These are phyloP conservation scores for Bos indicus DNA, from an alignment of 2,113 vertebrate genomes.

Conservation along the genomic window DNA sequence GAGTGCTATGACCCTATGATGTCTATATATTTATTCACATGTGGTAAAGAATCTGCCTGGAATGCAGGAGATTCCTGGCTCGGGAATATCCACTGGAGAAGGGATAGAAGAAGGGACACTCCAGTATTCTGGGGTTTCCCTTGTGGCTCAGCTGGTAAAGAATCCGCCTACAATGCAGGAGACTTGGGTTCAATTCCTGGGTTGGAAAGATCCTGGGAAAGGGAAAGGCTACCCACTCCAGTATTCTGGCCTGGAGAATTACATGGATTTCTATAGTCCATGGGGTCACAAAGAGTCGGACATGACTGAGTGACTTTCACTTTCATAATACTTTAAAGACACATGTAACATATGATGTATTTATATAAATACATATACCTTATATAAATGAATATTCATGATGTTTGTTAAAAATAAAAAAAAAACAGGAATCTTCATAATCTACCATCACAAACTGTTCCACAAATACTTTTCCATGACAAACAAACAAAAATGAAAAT, in stretches of 20 bases:
- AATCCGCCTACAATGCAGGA: accelerated
- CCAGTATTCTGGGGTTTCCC: neutral
- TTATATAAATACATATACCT: neutral
- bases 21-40: neutral
- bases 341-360: neutral
- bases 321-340: neutral
- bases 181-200: neutral
- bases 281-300: accelerated
- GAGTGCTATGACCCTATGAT: neutral
- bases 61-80: neutral
- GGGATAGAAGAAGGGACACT: neutral
- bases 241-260: neutral
- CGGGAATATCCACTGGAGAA: neutral
- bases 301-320: neutral
- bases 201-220: neutral
- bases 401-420: neutral
- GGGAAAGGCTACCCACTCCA: neutral
- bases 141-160: neutral
- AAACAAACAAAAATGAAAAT: neutral
- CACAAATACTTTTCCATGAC: neutral
- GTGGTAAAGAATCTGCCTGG: neutral
- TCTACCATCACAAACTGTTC: neutral
- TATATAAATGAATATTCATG: neutral
- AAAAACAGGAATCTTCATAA: neutral
- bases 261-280: neutral